Conservation (phyloP, 1,140 invertebrate genomes). For the Aphis gossypii region DNA sequence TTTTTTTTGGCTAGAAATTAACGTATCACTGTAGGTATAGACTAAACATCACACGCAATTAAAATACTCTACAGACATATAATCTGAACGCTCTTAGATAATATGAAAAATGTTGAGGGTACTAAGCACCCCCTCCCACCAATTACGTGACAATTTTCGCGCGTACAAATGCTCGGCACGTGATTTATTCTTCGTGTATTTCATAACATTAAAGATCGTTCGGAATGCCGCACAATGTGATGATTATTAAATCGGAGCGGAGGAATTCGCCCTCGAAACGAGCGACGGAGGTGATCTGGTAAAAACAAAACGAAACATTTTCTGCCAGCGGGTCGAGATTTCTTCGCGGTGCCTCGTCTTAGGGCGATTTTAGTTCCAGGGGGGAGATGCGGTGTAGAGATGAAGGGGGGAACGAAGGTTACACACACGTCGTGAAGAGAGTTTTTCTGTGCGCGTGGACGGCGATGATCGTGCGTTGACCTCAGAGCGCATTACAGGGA, state of each 20-base stretch:
- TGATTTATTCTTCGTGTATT: background rate
- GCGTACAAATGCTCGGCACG: background rate
- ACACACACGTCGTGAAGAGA: background rate
- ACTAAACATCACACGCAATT: too few relatives aligned
- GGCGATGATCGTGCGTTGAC: background rate
- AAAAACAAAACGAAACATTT: background rate
- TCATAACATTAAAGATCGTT: background rate
- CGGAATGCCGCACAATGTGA: background rate
- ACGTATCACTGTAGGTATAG: background rate
- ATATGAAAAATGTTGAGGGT: background rate
- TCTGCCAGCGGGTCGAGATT: background rate
- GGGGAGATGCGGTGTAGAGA: background rate
- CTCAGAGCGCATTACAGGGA: constrained; percentile 34
- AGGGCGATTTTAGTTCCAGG: background rate
- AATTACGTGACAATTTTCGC: background rate
- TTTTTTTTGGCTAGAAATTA: too few relatives aligned
- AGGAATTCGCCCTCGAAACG: background rate
- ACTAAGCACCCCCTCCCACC: background rate
- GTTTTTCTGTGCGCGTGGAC: background rate
- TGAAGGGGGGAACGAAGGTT: background rate
- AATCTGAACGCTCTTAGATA: background rate
- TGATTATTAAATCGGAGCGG: background rate
- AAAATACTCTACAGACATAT: background rate
- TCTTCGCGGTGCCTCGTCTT: background rate
- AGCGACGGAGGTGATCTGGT: background rate